Evolutionary conservation across 1,140 invertebrate genomes (phyloP), one percentile per base, ranked within the genome.

Genomic region (Drosophila leontia): DNA sequence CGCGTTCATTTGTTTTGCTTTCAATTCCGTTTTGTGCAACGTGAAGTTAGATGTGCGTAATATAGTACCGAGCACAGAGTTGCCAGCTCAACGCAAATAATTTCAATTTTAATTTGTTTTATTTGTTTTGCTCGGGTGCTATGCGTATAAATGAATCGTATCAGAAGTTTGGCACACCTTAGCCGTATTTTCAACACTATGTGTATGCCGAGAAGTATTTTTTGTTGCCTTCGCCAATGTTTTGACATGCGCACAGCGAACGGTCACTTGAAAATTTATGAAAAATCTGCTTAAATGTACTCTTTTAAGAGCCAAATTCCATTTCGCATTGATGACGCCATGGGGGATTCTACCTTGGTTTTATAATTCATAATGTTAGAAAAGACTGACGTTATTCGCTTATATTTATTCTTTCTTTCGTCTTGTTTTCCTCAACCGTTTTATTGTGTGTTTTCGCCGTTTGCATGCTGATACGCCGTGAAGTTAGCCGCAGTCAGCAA

Each of bases 1-100:
- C 71, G 56, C 63, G 51, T 71, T 88, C 84, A 65, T 88, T 88
- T 88, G 84, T 88, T 88, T 88, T 88, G 85, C 84, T 88, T 84
- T 80, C 51, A 50, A 88, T 88, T 88, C 71, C 59, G 80, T 81
- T 88, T 88, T 88, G 81, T 90, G 78, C 85, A 88, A 79, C 83
- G 80, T 88, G 83, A 87, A 88, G 83, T 80, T 86, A 74, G 79
- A 71, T 85, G 82, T 81, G 82, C 71, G 76, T 75, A 78, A 78
- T 70, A 69, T 26, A 57, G 50, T 39, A 35, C 39, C n/a, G 13
- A 23, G 39, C 39, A n/a, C 44, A 86, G 79, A 51, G 82, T 87
- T 86, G 79, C 62, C 82, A 86, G 8, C 51, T 11, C 60, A 50
- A 55, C 17, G 35, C 41, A 57, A 56, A 55, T 56, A 35, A 50